phyloP scores from a whole-genome alignment of 2,888 invertebrate genomes.

The Cryptops parisi region DNA sequence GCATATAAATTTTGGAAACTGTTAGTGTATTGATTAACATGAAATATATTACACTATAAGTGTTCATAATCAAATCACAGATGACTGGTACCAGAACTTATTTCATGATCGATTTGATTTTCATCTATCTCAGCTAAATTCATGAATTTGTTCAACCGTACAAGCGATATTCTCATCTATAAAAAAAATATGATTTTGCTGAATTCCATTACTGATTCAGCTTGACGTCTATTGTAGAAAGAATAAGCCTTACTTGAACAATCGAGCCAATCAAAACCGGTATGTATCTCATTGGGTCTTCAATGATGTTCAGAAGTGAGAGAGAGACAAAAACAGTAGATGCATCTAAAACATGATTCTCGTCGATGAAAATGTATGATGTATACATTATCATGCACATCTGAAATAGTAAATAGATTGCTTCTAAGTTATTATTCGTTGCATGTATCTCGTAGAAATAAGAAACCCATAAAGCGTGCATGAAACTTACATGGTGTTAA shows the following conservation, averaged over 20 bases:
- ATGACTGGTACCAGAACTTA: background rate
- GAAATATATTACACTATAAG: background rate
- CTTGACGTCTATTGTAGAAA: too few species aligned
- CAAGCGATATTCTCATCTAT: background rate
- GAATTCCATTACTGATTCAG: background rate
- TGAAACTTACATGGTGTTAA: too few species aligned
- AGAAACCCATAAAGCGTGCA: too few species aligned
- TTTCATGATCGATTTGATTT: background rate
- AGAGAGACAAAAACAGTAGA: background rate
- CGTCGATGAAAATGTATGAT: background rate
- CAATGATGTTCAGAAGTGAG: background rate
- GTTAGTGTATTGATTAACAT: background rate
- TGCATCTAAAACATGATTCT: background rate
- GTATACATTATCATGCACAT: conserved; percentile 17
- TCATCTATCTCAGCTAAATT: background rate
- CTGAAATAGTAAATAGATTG: background rate
- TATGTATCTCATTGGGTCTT: background rate
- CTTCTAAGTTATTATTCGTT: too few species aligned
- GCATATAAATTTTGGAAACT: background rate
- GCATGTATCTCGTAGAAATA: too few species aligned
- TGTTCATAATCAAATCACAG: background rate
- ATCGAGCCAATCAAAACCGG: background rate
- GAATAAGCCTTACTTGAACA: background rate
- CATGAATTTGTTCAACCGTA: background rate
- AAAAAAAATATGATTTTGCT: background rate